Evolutionary conservation across 30 jellyfish, hydroid and myxozoan species (phyloP).

Genomic region (Turritopsis dohrnii): DNA sequence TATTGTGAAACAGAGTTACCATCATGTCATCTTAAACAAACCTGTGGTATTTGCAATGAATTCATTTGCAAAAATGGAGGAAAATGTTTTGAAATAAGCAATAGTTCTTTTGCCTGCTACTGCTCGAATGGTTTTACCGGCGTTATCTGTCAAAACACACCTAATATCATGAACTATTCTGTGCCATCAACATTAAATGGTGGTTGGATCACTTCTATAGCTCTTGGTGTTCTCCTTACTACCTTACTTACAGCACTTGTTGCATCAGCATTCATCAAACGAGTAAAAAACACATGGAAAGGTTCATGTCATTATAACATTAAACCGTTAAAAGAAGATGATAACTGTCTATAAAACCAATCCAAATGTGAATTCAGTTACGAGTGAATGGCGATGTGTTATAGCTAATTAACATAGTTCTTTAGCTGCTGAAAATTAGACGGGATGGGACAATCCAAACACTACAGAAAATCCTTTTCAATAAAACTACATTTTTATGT

Average conservation of each 20-base stretch:
- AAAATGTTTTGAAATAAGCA: background rate
- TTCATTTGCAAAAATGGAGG: background rate
- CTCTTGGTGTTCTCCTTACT: background rate
- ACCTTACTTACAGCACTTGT: background rate
- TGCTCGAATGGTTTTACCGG: too few species aligned
- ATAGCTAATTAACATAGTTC: background rate
- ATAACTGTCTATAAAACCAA: background rate
- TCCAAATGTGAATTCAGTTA: background rate
- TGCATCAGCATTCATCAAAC: background rate
- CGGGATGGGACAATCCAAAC: background rate
- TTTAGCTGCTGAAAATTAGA: too few species aligned
- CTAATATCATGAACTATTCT: too few species aligned
- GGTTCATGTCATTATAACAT: background rate
- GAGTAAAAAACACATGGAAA: background rate
- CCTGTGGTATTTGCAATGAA: background rate
- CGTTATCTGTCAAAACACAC: too few species aligned
- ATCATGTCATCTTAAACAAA: background rate
- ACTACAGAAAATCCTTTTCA: too few species aligned
- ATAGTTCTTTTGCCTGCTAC: background rate
- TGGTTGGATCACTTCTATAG: background rate
- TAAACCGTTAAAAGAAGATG: background rate
- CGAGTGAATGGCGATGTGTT: background rate
- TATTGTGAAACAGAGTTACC: background rate
- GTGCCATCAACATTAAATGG: background rate
- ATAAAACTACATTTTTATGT: too few species aligned